Percentiles rank a stretch among this genome's conserved stretches.
These are phyloP conservation scores for Holocentrus rufus DNA, from an alignment of 2,797 vertebrate genomes.

Conservation along the genomic window DNA sequence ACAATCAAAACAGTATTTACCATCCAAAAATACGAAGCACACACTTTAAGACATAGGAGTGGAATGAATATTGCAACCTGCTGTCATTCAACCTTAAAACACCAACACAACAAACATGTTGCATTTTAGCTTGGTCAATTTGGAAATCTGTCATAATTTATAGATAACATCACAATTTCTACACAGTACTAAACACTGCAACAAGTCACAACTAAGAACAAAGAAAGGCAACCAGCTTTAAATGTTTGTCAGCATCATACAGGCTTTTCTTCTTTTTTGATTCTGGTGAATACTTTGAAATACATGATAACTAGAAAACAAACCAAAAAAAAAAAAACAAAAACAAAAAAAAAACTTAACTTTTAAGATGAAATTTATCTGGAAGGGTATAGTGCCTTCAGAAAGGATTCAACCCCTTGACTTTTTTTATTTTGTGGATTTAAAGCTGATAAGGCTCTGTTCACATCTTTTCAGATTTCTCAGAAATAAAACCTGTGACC, in stretches of 20 bases:
- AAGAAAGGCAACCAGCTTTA: slow-evolving; percentile 50
- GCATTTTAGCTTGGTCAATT: slow-evolving; percentile 20
- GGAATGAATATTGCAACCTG: slow-evolving; percentile 25
- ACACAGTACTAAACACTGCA: slow-evolving; percentile 68
- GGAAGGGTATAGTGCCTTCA: slow-evolving; percentile 33
- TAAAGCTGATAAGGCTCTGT: neutral
- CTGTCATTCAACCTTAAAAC: slow-evolving; percentile 35
- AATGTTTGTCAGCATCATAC: slow-evolving; percentile 46
- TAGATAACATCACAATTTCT: slow-evolving; percentile 75
- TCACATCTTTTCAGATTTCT: too few species aligned
- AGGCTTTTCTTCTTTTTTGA: slow-evolving; percentile 30
- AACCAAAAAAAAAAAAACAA: slow-evolving; percentile 28
- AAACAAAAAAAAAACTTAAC: neutral
- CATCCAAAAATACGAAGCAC: slow-evolving; percentile 57
- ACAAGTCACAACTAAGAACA: slow-evolving; percentile 56
- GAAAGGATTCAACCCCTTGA: too few species aligned
- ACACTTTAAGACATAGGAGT: slow-evolving; percentile 54
- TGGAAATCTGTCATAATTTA: slow-evolving; percentile 69
- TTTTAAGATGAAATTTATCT: neutral
- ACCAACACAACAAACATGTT: slow-evolving; percentile 15
- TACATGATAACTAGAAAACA: slow-evolving; percentile 37
- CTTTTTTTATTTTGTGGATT: neutral
- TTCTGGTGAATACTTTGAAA: slow-evolving; percentile 21
- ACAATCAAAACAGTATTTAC: slow-evolving; percentile 75
- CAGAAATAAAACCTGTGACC: too few species aligned